These are phyloP conservation scores for Aquatica leii DNA, from an alignment of 2,888 invertebrate genomes.

Conservation along the genomic window DNA sequence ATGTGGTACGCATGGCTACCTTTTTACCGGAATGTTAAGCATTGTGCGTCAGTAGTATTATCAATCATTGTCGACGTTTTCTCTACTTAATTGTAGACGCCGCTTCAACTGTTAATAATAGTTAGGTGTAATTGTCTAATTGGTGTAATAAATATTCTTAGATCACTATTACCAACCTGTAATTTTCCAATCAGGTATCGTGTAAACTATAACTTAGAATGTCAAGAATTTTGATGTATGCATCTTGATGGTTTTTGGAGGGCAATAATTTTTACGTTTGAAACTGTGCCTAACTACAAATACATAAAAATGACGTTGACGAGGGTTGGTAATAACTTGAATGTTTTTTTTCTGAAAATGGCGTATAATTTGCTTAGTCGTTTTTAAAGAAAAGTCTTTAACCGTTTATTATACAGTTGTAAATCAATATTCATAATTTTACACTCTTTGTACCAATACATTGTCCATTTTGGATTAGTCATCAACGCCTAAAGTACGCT, in stretches of 20 bases:
- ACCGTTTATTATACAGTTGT: conserved; percentile 17
- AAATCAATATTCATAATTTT: conserved; percentile 18
- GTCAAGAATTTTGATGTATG: conserved; percentile 36
- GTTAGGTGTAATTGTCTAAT: conserved; percentile 39
- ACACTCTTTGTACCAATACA: too few relatives aligned
- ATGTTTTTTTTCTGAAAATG: conserved; percentile 23
- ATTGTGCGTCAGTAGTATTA: conserved; percentile 22
- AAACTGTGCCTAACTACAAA: conserved; percentile 9
- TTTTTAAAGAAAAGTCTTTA: too few relatives aligned
- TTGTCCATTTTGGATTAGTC: too few relatives aligned
- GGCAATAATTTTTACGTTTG: conserved; percentile 22
- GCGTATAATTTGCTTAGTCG: conserved; percentile 17
- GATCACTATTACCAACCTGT: conserved; percentile 27
- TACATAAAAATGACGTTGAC: conserved; percentile 29
- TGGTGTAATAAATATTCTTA: conserved; percentile 37
- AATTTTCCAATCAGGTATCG: conserved; percentile 34
- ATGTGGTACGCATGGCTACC: conserved; percentile 17
- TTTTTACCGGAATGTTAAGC: conserved; percentile 16
- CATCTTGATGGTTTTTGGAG: conserved; percentile 24
- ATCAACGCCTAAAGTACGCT: too few relatives aligned
- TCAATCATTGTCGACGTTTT: conserved; percentile 34
- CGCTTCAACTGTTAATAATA: conserved; percentile 28
- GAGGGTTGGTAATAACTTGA: conserved; percentile 30
- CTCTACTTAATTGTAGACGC: conserved; percentile 31
- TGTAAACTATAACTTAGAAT: conserved; percentile 33